phyloP scores from a whole-genome alignment of 2,113 vertebrate genomes.

The Nesogale talazaci region DNA sequence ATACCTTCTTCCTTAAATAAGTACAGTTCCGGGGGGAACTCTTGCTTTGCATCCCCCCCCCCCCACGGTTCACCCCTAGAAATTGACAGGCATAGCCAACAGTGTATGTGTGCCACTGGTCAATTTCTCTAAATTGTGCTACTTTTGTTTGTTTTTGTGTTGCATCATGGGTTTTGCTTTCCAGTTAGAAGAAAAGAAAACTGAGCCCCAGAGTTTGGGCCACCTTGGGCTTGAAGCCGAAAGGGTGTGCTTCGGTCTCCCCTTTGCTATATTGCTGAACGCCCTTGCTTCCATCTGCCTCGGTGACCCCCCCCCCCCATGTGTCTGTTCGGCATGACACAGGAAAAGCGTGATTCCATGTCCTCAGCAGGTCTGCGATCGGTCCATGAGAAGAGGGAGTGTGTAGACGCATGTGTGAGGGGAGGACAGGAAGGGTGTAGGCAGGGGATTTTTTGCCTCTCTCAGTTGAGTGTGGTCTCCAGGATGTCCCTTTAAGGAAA shows the following conservation, averaged over 20 bases:
- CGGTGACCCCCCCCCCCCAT: slow-evolving; percentile 58
- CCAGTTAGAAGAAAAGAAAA: slow-evolving; percentile 77
- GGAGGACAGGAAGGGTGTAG: neutral
- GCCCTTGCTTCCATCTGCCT: slow-evolving; percentile 77
- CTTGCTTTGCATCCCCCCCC: slow-evolving; percentile 57
- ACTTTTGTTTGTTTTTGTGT: slow-evolving; percentile 75
- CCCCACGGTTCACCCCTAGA: slow-evolving; percentile 63
- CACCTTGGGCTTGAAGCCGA: slow-evolving; percentile 77
- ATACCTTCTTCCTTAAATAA: slow-evolving; percentile 74
- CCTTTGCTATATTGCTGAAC: slow-evolving; percentile 85
- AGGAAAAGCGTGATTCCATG: slow-evolving; percentile 68
- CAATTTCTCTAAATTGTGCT: slow-evolving; percentile 88
- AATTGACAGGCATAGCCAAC: slow-evolving; percentile 69
- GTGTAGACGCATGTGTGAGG: neutral
- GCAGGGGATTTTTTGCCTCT: slow-evolving; percentile 80
- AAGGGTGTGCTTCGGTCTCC: slow-evolving; percentile 84
- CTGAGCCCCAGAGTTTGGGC: slow-evolving; percentile 75
- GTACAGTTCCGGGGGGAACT: slow-evolving; percentile 60
- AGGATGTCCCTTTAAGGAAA: slow-evolving; percentile 40
- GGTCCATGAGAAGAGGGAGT: slow-evolving; percentile 20
- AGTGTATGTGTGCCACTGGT: slow-evolving; percentile 78
- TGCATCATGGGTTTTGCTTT: slow-evolving; percentile 85
- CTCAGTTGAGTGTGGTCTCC: slow-evolving; percentile 78
- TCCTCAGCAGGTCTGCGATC: slow-evolving; percentile 30
- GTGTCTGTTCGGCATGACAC: slow-evolving; percentile 69